Evolutionary conservation across 2,797 vertebrate species (phyloP), one percentile per base, ranked within the genome.

Genomic region (Crocidura indochinensis): DNA sequence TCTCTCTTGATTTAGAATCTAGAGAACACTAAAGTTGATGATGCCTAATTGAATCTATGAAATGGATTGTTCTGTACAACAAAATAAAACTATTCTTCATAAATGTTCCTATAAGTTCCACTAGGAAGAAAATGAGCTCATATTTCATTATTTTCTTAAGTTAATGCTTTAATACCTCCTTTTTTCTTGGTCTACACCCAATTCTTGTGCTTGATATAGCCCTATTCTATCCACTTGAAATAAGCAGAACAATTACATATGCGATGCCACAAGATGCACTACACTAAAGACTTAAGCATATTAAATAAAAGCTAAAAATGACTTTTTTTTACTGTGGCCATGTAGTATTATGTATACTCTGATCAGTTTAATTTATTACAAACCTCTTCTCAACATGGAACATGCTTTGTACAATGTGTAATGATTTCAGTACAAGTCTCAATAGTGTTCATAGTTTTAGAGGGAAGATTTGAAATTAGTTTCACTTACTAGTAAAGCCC

Each of bases 21-120:
- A 53, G 73, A 92, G 47, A 46, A 73, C 2, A 65, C 64, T 8
- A 10, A 53, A 73, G 8, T 0, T 91, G 51, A 2, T 65, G 65
- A 60, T 1, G 0, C 11, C 10, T 2, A 77, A 68, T 82, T 89
- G 89, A 93, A 82, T 60, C 68, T 56, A 20, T 67, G 47, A 62
- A 80, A 22, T 79, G 76, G 49, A 76, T 87, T 51, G 69, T 67
- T 84, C 47, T 91, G 24, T 69, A 9, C 77, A 81, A 15, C 38
- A 88, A 88, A 87, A 89, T 84, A 82, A 94, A 46, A 68, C 71
- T 60, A 56, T 49, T 84, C 27, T 80, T 88, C 53, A 81, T 68
- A 67, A 86, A 71, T n/a, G 84, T 77, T 88, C 78, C 76, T 74
- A 47, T 80, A 44, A 84, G 10, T 73, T 89, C 15, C 92, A 88